These are phyloP conservation scores for Lepidocyrtinus sp. DNA, from an alignment of 2,888 invertebrate species.

Conservation along the genomic window DNA sequence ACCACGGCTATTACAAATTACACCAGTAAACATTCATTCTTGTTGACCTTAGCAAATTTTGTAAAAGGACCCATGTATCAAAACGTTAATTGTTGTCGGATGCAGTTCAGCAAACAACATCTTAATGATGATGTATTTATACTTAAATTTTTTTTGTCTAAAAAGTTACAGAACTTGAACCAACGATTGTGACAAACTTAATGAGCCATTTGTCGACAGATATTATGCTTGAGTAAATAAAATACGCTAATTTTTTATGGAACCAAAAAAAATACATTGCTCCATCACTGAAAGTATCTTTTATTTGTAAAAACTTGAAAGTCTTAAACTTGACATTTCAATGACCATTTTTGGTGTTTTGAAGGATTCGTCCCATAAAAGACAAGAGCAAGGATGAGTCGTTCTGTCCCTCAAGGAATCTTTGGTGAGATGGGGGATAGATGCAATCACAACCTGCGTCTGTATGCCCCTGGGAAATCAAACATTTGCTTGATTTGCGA, in stretches of 20 bases:
- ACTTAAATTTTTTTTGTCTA: background rate
- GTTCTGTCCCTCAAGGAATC: background rate
- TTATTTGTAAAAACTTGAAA: no score
- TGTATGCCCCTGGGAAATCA: conserved; percentile 27
- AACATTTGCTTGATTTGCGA: conserved; percentile 49
- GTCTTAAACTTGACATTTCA: no score
- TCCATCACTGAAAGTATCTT: no score
- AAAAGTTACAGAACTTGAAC: no score
- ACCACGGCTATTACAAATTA: background rate
- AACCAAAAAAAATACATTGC: no score
- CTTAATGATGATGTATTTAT: background rate
- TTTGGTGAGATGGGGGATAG: background rate
- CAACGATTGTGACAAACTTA: conserved; percentile 21
- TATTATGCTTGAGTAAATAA: no score
- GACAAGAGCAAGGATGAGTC: background rate
- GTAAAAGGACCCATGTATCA: background rate
- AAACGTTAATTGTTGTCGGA: background rate
- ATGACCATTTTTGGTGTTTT: no score
- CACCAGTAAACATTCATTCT: background rate
- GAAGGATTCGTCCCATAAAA: no score
- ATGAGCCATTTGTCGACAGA: conserved; percentile 46
- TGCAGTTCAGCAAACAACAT: background rate
- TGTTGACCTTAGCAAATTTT: conserved; percentile 1
- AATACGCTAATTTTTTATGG: no score
- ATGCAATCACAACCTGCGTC: conserved; percentile 49